These are phyloP conservation scores for Pelochelys cantorii DNA, from an alignment of 2,797 vertebrate genomes.

Conservation along the genomic window DNA sequence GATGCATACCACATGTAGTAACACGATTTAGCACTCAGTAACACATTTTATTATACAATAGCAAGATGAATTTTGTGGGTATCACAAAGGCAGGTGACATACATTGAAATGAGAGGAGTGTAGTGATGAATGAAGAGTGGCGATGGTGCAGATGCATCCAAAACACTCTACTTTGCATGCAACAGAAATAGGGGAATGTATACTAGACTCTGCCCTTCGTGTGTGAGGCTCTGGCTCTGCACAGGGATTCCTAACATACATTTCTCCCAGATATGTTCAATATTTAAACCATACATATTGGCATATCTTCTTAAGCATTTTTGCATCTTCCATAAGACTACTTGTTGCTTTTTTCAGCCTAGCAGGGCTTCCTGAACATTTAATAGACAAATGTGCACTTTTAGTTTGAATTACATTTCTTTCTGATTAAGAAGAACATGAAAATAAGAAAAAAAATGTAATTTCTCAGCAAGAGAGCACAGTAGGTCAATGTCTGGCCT, in stretches of 20 bases:
- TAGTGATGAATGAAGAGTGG: constrained; percentile 60
- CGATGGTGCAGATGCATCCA: constrained; percentile 53
- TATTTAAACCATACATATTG: constrained; percentile 61
- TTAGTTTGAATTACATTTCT: neutral
- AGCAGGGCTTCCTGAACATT: neutral
- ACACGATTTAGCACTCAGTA: constrained; percentile 66
- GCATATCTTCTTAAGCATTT: constrained; percentile 60
- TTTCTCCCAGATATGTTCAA: constrained; percentile 68
- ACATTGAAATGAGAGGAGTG: constrained; percentile 43
- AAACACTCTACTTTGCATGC: constrained; percentile 54
- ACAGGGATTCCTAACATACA: constrained; percentile 60
- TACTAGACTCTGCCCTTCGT: constrained; percentile 67
- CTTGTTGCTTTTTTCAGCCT: constrained; percentile 30
- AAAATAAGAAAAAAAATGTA: constrained; percentile 22
- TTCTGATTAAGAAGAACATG: neutral
- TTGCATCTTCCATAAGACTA: constrained; percentile 21
- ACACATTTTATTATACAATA: constrained; percentile 56
- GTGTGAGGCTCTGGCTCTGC: constrained; percentile 69
- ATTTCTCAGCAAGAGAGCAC: constrained; percentile 1
- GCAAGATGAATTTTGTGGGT: constrained; percentile 63
- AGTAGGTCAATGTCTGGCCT: constrained; percentile 21
- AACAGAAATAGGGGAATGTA: constrained; percentile 49
- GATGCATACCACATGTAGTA: constrained; percentile 70
- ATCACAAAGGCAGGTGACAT: constrained; percentile 67
- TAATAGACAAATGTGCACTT: neutral